phyloP scores from a whole-genome alignment of 37 sponge, comb jelly and placozoan genomes.

The Ianthella basta region DNA sequence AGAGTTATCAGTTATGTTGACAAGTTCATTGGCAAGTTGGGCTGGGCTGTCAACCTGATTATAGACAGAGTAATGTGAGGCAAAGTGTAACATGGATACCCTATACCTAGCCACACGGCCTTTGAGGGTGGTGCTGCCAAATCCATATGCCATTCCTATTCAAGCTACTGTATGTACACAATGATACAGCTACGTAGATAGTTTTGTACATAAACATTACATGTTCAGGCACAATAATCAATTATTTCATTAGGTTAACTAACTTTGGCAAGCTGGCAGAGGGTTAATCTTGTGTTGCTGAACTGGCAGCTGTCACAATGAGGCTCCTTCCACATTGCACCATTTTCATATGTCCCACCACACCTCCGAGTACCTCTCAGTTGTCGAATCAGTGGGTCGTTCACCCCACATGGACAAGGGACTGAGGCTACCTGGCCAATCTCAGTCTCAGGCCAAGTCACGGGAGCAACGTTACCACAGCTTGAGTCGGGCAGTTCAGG shows the following conservation, averaged over 20 bases:
- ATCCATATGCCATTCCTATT: too few relatives aligned
- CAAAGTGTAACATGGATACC: too few relatives aligned
- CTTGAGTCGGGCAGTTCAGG: not conserved
- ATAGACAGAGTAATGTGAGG: not conserved
- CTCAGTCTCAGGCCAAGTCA: constrained; percentile 41
- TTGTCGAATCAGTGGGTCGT: not conserved
- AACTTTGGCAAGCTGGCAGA: constrained; percentile 44
- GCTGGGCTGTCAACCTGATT: not conserved
- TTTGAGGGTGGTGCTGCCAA: too few relatives aligned
- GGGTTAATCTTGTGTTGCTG: not conserved
- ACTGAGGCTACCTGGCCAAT: constrained; percentile 8
- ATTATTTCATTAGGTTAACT: not conserved
- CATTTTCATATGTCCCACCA: constrained; percentile 41
- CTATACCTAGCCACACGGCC: too few relatives aligned
- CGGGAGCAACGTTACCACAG: not conserved
- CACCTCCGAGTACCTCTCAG: constrained; percentile 40
- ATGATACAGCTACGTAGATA: too few relatives aligned
- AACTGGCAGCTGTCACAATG: constrained; percentile 32
- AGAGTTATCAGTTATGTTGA: not conserved
- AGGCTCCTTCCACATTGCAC: constrained; percentile 40
- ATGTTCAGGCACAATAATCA: too few relatives aligned
- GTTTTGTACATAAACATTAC: too few relatives aligned
- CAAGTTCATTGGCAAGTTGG: not conserved
- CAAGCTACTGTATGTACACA: too few relatives aligned
- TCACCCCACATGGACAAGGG: constrained; percentile 43